Evolutionary conservation across 2,113 vertebrate genomes (phyloP).

Genomic region (Platycercus adscitus): DNA sequence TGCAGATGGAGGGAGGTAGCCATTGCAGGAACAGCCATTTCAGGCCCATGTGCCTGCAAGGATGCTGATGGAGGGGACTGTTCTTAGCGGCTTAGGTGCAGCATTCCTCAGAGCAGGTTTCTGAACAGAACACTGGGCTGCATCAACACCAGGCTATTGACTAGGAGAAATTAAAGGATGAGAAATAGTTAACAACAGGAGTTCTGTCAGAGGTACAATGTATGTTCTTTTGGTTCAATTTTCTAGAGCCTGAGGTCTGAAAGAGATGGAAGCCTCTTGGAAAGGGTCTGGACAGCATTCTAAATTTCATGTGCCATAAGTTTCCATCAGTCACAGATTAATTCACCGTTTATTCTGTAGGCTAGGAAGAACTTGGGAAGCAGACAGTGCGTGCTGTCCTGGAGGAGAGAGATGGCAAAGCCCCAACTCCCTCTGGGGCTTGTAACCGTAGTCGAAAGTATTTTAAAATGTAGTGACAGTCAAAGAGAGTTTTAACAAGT

Average conservation of each 20-base stretch:
- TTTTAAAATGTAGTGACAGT: conserved; percentile 45
- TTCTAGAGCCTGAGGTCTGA: conserved; percentile 62
- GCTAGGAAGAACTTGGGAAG: background rate
- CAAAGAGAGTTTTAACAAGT: conserved; percentile 50
- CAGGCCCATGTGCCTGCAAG: background rate
- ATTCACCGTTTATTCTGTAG: conserved; percentile 57
- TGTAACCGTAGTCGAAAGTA: background rate
- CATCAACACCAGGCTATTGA: background rate
- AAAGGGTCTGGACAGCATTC: conserved; percentile 65
- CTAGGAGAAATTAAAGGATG: conserved; percentile 24
- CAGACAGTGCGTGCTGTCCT: conserved; percentile 8
- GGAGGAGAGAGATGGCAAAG: background rate
- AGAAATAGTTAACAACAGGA: conserved; percentile 55
- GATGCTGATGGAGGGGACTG: background rate
- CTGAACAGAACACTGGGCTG: background rate
- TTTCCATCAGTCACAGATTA: conserved; percentile 68
- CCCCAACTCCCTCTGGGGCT: conserved; percentile 16
- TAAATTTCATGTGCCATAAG: conserved; percentile 62
- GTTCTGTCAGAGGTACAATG: conserved; percentile 48
- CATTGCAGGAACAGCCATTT: background rate
- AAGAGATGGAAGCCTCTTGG: conserved; percentile 63
- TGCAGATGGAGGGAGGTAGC: background rate
- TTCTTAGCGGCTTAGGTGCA: background rate
- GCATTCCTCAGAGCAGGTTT: background rate
- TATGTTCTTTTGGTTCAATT: conserved; percentile 63